phyloP scores from a whole-genome alignment of 2,888 invertebrate species.

The Hartigia nigra region DNA sequence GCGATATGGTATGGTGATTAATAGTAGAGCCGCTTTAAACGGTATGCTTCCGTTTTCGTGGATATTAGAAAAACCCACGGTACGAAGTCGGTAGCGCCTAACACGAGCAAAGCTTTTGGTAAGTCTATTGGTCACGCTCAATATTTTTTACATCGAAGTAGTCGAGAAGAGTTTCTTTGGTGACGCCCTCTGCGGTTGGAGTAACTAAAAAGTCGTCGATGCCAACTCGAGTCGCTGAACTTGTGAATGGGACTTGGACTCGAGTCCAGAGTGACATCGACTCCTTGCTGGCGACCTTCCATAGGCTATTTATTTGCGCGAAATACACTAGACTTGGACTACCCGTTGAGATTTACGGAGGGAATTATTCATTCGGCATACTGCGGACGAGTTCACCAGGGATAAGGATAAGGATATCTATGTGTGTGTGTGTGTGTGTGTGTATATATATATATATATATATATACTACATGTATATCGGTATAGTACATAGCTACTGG shows the following conservation, averaged over 20 bases:
- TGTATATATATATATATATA: not conserved
- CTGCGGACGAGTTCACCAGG: not conserved
- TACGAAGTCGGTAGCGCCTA: not conserved
- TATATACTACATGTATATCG: not conserved
- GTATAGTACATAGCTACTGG: not conserved
- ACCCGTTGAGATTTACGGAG: not conserved
- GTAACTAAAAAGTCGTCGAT: conserved; percentile 12
- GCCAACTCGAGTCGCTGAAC: conserved; percentile 18
- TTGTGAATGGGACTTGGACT: conserved; percentile 15
- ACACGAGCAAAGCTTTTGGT: not conserved
- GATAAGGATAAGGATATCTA: not conserved
- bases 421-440: no score
- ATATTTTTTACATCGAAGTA: not conserved
- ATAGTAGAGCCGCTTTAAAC: not conserved
- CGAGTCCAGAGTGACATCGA: not conserved
- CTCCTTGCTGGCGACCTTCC: not conserved
- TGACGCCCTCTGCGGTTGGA: conserved; percentile 14
- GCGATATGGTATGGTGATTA: not conserved
- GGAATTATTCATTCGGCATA: not conserved
- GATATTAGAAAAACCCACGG: not conserved
- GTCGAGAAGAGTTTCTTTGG: not conserved
- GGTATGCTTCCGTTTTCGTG: not conserved
- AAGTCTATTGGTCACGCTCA: not conserved
- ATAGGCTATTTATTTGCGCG: not conserved
- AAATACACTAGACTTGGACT: not conserved